These are phyloP conservation scores for Sarcophaga subvicina DNA, from an alignment of 2,888 invertebrate genomes.

Conservation along the genomic window DNA sequence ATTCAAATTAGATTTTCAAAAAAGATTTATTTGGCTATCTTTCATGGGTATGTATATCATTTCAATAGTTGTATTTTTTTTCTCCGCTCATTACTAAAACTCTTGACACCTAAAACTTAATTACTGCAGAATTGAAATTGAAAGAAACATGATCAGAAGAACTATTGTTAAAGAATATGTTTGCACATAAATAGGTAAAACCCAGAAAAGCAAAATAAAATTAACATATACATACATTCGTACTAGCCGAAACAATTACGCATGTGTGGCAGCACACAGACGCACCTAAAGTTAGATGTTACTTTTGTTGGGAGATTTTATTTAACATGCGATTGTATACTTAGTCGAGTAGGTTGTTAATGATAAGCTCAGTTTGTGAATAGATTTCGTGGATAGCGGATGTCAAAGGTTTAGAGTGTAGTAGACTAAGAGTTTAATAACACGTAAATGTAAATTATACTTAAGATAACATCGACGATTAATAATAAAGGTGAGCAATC, in stretches of 20 bases:
- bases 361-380: conserved; percentile 81
- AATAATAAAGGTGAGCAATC: conserved; percentile 35
- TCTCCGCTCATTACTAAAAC: not conserved
- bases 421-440: conserved; percentile 39
- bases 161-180: conserved; percentile 27
- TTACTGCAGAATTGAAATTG: not conserved
- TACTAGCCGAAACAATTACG: conserved; percentile 9
- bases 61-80: not conserved
- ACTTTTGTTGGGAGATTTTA: conserved; percentile 26
- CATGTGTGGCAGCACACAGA: conserved; percentile 30
- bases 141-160: conserved; percentile 25
- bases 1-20: not conserved
- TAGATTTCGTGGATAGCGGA: conserved; percentile 81
- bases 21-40: not conserved
- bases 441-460: not conserved
- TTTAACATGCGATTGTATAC: conserved; percentile 75
- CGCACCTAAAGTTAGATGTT: not conserved
- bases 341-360: conserved; percentile 77
- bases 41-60: not conserved
- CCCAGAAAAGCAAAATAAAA: not conserved
- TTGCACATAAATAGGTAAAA: conserved; percentile 13
- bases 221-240: not conserved
- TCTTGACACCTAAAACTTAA: conserved; percentile 18
- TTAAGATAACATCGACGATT: not conserved
- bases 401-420: conserved; percentile 72